Evolutionary conservation across 2,888 invertebrate species (phyloP), one percentile per base, ranked within the genome.

Genomic region (Chesias legatella): DNA sequence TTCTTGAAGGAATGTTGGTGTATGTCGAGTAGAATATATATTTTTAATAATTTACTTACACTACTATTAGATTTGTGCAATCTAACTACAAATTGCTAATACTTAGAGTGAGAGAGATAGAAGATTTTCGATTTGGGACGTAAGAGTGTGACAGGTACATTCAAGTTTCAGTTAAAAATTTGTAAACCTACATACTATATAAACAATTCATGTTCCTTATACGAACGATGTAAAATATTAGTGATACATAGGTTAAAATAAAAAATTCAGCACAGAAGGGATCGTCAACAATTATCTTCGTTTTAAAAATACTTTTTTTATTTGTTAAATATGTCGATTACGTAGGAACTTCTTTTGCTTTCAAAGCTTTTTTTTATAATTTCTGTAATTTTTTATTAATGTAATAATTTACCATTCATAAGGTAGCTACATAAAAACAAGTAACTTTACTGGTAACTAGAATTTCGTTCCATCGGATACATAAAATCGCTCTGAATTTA

Each of bases 61-160:
- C 38, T 31, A 20, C 43, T 53, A 67, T 51, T 66, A 63, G 61
- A 60, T 61, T 56, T 60, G 72, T 72, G 72, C 71, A 72, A 60
- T 65, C 63, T 67, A 61, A 55, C 69, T 71, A 73, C 61, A 8
- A 17, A 61, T 64, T 63, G 55, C 69, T 71, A 72, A 60, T 58
- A 55, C 10, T 60, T 60, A 63, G 61, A 63, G 70, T 62, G 61
- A 63, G 57, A 61, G 38, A 61, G 59, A 45, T 48, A 56, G 58
- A 57, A 62, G 60, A 48, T 45, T 42, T 32, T 43, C 45, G 38
- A 48, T 46, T 48, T 48, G 39, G 48, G 52, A 52, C 50, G 52
- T 51, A 32, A 42, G 35, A 45, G 9, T 34, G 30, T 30, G 47
- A 49, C 48, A 49, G 49, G 41, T 51, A 48, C 40, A 42, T 37